Conservation (phyloP, 2,888 invertebrate species). For the Brachynemurus nebulosus region DNA sequence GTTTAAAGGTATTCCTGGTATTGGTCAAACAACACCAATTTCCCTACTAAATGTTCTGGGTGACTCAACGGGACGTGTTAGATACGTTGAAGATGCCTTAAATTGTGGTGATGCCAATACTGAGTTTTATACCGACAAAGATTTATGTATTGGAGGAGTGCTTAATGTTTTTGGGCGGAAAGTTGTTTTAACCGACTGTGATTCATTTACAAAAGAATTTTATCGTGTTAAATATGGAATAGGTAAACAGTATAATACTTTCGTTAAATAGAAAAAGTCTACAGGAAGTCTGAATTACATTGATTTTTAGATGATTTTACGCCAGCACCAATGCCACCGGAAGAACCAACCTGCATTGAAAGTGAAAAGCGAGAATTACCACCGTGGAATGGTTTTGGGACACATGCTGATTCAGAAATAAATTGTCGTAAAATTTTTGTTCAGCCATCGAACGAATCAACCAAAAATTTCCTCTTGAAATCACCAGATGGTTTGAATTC, state of each 20-base stretch:
- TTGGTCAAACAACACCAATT: conserved; percentile 35
- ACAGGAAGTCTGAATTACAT: too few species aligned
- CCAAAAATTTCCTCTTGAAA: conserved; percentile 64
- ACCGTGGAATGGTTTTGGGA: conserved; percentile 85
- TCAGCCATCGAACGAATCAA: conserved; percentile 60
- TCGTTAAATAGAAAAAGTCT: too few species aligned
- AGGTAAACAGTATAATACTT: conserved; percentile 31
- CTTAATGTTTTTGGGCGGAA: conserved; percentile 72
- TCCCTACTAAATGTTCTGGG: conserved; percentile 52
- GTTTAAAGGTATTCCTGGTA: conserved; percentile 24
- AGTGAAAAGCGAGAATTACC: conserved; percentile 42
- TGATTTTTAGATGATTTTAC: conserved; percentile 46
- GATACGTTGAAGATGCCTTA: conserved; percentile 43
- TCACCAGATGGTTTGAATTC: conserved; percentile 69
- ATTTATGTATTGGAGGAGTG: conserved; percentile 68
- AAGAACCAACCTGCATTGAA: conserved; percentile 18
- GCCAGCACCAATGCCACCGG: conserved; percentile 37
- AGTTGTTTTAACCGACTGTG: conserved; percentile 69
- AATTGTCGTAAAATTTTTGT: conserved; percentile 73
- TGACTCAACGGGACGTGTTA: conserved; percentile 34
- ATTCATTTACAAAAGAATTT: conserved; percentile 73
- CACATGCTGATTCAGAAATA: conserved; percentile 77
- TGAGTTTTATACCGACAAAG: conserved; percentile 50
- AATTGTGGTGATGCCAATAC: conserved; percentile 34
- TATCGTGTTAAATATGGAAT: conserved; percentile 57